These are phyloP conservation scores for Corvus cornix DNA, from an alignment of 2,113 vertebrate genomes.

Conservation along the genomic window DNA sequence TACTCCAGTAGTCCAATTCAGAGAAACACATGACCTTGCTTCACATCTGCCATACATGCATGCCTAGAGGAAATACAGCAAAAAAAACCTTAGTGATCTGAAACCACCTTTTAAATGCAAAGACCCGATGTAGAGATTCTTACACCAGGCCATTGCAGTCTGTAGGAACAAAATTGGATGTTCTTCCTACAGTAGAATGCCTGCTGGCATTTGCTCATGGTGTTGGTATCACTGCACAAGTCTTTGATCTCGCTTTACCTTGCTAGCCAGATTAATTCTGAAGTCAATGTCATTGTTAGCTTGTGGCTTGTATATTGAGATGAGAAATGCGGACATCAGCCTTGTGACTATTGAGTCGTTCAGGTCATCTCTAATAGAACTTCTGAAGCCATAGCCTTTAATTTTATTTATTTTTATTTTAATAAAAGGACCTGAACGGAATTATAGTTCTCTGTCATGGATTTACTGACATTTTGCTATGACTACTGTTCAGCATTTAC, in stretches of 20 bases:
- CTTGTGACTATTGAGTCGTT: background rate
- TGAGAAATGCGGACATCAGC: background rate
- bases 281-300: background rate
- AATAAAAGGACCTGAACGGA: background rate
- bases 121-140: background rate
- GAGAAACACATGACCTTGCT: background rate
- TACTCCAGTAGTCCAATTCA: background rate
- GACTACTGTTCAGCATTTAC: background rate
- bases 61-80: accelerated
- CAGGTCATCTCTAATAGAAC: background rate
- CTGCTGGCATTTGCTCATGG: background rate
- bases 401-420: background rate
- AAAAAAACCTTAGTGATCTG: background rate
- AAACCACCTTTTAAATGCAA: background rate
- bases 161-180: background rate
- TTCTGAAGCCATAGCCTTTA: background rate
- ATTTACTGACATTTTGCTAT: background rate
- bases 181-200: background rate
- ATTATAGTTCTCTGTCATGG: background rate
- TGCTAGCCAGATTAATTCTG: background rate
- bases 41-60: background rate
- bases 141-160: background rate
- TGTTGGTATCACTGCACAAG: background rate
- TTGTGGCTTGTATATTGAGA: background rate
- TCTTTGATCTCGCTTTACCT: conserved; percentile 8